Percentiles rank a stretch among this genome's conserved stretches.
Evolutionary conservation across 2,888 invertebrate genomes (phyloP).

Genomic region (Nesidiocoris tenuis): DNA sequence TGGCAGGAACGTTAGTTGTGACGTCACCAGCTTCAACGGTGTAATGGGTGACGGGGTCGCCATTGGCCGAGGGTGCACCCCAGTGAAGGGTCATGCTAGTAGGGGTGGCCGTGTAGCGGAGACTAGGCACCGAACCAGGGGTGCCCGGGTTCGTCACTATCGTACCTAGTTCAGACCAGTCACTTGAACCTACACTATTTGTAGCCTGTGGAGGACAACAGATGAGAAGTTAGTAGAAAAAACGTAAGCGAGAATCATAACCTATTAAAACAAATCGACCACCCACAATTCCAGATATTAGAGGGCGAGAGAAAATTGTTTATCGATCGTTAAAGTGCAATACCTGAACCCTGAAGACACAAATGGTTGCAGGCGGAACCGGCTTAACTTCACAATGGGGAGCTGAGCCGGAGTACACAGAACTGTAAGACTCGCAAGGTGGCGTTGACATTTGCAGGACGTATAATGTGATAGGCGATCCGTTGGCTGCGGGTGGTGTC

Average conservation of each 20-base stretch:
- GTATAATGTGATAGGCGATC: slow-evolving; percentile 77
- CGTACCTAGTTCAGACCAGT: slow-evolving; percentile 67
- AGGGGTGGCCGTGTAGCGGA: slow-evolving; percentile 66
- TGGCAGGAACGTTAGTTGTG: slow-evolving; percentile 61
- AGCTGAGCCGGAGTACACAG: slow-evolving; percentile 66
- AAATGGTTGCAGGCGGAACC: slow-evolving; percentile 74
- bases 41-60: slow-evolving; percentile 73
- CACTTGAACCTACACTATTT: slow-evolving; percentile 78
- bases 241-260: not conserved
- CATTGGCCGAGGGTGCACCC: slow-evolving; percentile 73
- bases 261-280: not conserved
- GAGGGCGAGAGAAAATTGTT: not conserved
- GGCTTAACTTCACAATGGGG: slow-evolving; percentile 68
- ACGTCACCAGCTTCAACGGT: slow-evolving; percentile 69
- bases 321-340: too few species aligned
- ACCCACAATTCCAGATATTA: not conserved
- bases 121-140: slow-evolving; percentile 66
- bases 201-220: slow-evolving; percentile 61
- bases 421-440: slow-evolving; percentile 60
- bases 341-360: slow-evolving; percentile 72
- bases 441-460: slow-evolving; percentile 69
- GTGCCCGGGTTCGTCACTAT: slow-evolving; percentile 76
- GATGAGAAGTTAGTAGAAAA: too few species aligned
- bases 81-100: slow-evolving; percentile 70
- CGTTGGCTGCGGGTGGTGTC: slow-evolving; percentile 77